Evolutionary conservation across 2,113 vertebrate genomes (phyloP).

Genomic region (Chascanopsetta lugubris): DNA sequence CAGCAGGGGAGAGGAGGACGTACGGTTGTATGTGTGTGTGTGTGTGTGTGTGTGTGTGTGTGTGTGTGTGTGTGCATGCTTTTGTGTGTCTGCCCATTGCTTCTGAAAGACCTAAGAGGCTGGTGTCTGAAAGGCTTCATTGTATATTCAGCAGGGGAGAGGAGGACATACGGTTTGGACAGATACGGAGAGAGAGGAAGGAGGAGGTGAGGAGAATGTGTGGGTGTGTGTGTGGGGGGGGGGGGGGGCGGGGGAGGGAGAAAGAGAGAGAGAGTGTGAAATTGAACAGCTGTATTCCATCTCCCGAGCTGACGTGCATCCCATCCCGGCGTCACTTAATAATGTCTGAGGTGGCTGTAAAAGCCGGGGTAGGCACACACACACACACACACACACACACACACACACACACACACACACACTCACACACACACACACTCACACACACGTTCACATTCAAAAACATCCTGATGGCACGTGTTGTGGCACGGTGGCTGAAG

Average conservation of each 20-base stretch:
- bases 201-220: constrained; percentile 35
- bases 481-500: not conserved
- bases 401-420: not conserved
- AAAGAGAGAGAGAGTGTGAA: constrained; percentile 50
- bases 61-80: constrained; percentile 15
- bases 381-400: not conserved
- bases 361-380: too few species aligned
- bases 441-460: not conserved
- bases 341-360: constrained; percentile 29
- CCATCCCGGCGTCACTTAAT: constrained; percentile 50
- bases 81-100: constrained; percentile 32
- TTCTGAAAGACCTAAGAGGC: constrained; percentile 48
- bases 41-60: constrained; percentile 14
- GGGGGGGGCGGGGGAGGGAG: constrained; percentile 7
- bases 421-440: not conserved
- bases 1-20: constrained; percentile 20
- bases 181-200: constrained; percentile 20
- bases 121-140: constrained; percentile 36
- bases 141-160: constrained; percentile 47
- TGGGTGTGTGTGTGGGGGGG: constrained; percentile 23
- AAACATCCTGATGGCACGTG: constrained; percentile 4
- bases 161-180: constrained; percentile 42
- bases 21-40: constrained; percentile 41
- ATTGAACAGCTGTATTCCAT: constrained; percentile 68
- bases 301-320: constrained; percentile 38